Conservation (phyloP, 2,113 vertebrate species). For the Ageneiosus marmoratus region DNA sequence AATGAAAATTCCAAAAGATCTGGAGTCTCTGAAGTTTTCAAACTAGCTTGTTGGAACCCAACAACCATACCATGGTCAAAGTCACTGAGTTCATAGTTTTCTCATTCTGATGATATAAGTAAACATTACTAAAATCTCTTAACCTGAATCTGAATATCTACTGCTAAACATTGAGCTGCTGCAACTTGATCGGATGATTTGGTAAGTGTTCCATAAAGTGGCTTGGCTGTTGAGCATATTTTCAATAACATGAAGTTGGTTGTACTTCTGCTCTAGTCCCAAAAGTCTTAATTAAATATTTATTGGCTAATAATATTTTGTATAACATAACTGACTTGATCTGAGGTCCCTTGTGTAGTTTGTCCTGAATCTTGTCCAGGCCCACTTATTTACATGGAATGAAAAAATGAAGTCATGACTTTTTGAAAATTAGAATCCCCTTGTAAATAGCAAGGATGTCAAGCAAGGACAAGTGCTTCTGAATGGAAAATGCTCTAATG, state of each 20-base stretch:
- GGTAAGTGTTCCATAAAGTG: background rate
- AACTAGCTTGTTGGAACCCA: background rate
- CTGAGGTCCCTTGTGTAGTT: background rate
- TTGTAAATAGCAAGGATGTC: slow-evolving; percentile 1
- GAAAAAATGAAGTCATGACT: background rate
- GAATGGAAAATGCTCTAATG: slow-evolving; percentile 5
- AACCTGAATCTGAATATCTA: background rate
- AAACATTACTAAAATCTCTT: background rate
- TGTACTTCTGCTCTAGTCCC: background rate
- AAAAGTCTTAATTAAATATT: background rate
- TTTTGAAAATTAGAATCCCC: background rate
- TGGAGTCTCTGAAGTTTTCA: background rate
- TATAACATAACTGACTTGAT: background rate
- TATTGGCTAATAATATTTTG: background rate
- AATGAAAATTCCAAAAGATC: background rate
- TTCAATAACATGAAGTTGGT: background rate
- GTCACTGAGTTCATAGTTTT: background rate
- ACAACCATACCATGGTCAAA: background rate
- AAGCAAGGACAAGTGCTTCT: background rate
- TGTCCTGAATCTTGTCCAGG: background rate
- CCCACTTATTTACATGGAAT: background rate
- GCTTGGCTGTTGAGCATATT: background rate
- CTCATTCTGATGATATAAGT: background rate
- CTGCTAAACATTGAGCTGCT: background rate
- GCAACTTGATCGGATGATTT: no score